phyloP scores from a whole-genome alignment of 2,113 vertebrate species.

The Gnathonemus echidnorhynchus region DNA sequence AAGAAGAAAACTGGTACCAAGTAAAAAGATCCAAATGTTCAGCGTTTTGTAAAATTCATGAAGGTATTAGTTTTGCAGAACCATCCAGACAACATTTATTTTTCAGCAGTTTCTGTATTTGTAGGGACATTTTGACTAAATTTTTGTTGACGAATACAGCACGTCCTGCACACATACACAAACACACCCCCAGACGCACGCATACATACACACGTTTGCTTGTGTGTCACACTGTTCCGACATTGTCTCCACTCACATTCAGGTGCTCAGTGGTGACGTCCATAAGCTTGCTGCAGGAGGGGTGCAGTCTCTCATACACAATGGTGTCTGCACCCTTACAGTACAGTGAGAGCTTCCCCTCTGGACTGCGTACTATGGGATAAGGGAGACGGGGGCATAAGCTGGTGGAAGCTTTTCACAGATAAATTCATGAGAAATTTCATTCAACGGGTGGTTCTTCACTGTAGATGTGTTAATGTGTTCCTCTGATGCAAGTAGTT shows the following conservation, averaged over 20 bases:
- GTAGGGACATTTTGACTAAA: not conserved
- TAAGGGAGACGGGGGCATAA: constrained; percentile 22
- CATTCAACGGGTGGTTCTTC: not conserved
- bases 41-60: not conserved
- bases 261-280: constrained; percentile 82
- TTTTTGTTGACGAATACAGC: not conserved
- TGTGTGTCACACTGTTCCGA: not conserved
- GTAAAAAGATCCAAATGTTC: not conserved
- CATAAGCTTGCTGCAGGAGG: constrained; percentile 67
- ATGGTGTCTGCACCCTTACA: constrained; percentile 97
- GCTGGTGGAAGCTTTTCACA: not conserved
- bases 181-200: not conserved
- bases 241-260: constrained; percentile 68
- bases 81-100: not conserved
- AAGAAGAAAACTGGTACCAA: not conserved
- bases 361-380: constrained; percentile 72
- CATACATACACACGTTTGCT: not conserved
- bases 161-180: not conserved
- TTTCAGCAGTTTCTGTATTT: not conserved
- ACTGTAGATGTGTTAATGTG: not conserved
- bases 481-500: not conserved
- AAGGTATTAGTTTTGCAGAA: not conserved
- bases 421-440: not conserved
- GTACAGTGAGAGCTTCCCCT: constrained; percentile 72
- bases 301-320: constrained; percentile 73